A percentile compares a stretch with the other conserved stretches of the same genome.
Conservation (phyloP, 2,797 vertebrate genomes). For the Labroides dimidiatus region DNA sequence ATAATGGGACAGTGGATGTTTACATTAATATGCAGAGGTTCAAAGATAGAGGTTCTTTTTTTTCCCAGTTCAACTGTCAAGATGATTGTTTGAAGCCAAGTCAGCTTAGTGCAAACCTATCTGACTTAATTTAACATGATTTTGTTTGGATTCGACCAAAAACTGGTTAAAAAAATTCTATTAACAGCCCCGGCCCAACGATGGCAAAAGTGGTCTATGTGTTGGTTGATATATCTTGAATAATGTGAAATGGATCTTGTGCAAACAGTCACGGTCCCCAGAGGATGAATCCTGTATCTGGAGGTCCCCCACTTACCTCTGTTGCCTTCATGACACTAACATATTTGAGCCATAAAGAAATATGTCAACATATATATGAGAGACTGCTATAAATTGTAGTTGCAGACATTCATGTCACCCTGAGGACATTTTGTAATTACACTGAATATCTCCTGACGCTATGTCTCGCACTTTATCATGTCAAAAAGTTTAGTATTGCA, state of each 20-base stretch:
- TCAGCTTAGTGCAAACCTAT: slow-evolving; percentile 32
- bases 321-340: neutral
- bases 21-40: slow-evolving; percentile 65
- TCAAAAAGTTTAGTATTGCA: neutral
- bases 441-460: neutral
- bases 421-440: neutral
- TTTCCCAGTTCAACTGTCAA: slow-evolving; percentile 57
- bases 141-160: neutral
- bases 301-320: neutral
- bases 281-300: neutral
- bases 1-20: slow-evolving; percentile 74
- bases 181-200: too few relatives aligned
- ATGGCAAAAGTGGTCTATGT: neutral
- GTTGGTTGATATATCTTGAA: neutral
- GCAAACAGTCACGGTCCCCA: neutral
- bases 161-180: neutral
- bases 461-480: neutral
- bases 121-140: slow-evolving; percentile 3
- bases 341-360: neutral
- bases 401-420: neutral
- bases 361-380: neutral
- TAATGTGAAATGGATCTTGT: slow-evolving; percentile 6
- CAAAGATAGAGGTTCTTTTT: slow-evolving; percentile 56
- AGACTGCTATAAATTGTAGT: neutral
- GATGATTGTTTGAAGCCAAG: slow-evolving; percentile 46